Conservation (phyloP, 2,797 vertebrate genomes). For the Scomberomorus guttatus region DNA sequence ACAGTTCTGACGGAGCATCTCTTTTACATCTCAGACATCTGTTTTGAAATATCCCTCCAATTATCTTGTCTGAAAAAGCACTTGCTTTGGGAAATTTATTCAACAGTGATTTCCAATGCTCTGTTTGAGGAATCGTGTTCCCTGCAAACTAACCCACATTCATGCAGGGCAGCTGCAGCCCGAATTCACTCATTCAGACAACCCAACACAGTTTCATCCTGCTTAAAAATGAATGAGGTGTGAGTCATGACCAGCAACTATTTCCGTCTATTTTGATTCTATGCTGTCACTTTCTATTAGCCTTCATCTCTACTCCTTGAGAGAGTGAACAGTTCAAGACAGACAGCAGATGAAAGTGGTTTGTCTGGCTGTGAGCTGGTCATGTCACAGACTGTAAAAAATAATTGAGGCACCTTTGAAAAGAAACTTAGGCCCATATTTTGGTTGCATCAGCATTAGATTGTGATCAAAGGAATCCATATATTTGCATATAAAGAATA, state of each 20-base stretch:
- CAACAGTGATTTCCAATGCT: constrained; percentile 9
- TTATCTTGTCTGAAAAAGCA: constrained; percentile 1
- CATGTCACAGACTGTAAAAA: neutral
- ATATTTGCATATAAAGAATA: neutral
- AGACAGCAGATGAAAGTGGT: neutral
- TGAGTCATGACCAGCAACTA: constrained; percentile 47
- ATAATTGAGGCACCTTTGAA: neutral
- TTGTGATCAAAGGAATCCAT: neutral
- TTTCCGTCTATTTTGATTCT: constrained; percentile 51
- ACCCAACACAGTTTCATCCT: constrained; percentile 30
- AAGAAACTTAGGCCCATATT: neutral
- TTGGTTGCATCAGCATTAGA: neutral
- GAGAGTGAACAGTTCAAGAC: constrained; percentile 8
- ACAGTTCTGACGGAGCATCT: neutral
- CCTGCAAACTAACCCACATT: constrained; percentile 28
- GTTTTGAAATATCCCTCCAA: constrained; percentile 6
- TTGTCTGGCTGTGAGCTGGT: neutral
- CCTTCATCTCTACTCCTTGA: constrained; percentile 1
- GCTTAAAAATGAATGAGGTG: constrained; percentile 62
- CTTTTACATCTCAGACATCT: neutral
- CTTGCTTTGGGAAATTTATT: neutral
- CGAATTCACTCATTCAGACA: constrained; percentile 29
- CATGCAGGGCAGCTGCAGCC: constrained; percentile 27
- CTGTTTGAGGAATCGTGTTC: constrained; percentile 7
- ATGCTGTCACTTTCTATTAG: constrained; percentile 40